Evolutionary conservation across 2,113 vertebrate species (phyloP).

Genomic region (Megaceryle maxima): DNA sequence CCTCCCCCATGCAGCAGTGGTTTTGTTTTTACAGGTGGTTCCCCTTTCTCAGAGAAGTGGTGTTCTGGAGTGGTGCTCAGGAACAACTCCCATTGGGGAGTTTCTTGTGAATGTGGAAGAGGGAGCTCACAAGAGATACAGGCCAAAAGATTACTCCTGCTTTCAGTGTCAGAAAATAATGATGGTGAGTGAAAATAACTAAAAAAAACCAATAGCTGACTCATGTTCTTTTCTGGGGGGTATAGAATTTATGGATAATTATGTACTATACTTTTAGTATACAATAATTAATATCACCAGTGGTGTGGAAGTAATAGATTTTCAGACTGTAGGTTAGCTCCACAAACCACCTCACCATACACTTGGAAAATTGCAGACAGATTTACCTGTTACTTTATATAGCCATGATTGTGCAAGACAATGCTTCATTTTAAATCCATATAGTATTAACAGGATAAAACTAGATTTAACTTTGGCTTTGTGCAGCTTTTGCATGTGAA

Average conservation of each 20-base stretch:
- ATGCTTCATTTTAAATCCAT: neutral
- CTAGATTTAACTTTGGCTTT: neutral
- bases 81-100: constrained; percentile 92
- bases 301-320: neutral
- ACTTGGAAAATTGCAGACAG: neutral
- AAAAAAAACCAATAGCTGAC: neutral
- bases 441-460: neutral
- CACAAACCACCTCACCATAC: neutral
- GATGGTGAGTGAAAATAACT: constrained; percentile 76
- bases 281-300: neutral
- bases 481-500: neutral
- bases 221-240: neutral
- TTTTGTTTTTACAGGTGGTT: constrained; percentile 83
- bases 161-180: constrained; percentile 83
- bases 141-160: constrained; percentile 82
- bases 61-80: constrained; percentile 95
- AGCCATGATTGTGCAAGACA: neutral
- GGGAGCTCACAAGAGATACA: constrained; percentile 91
- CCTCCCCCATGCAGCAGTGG: neutral
- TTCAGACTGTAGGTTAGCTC: neutral
- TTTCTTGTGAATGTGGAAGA: constrained; percentile 84
- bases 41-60: constrained; percentile 95
- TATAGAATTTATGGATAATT: neutral
- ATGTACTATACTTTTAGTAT: neutral
- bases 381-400: neutral